Evolutionary conservation across 2,113 vertebrate species (phyloP).

Genomic region (Dasyprocta punctata): DNA sequence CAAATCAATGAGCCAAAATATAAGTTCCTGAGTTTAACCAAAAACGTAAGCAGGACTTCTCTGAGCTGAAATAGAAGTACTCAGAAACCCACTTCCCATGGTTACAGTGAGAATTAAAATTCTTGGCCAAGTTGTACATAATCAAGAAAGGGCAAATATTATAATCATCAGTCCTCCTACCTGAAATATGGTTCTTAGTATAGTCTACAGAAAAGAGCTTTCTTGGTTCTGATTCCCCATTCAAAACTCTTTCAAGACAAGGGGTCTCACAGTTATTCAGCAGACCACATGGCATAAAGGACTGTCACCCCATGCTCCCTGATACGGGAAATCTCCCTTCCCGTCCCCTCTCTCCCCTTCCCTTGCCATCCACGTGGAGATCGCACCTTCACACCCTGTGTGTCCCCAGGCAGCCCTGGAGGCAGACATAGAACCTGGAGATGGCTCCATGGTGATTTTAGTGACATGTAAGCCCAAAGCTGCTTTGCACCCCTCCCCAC

Average conservation of each 20-base stretch:
- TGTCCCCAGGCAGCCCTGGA: neutral
- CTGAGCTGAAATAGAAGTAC: neutral
- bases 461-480: rapidly evolving
- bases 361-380: neutral
- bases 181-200: neutral
- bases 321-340: neutral
- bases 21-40: neutral
- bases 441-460: no score
- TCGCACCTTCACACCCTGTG: no score
- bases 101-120: neutral
- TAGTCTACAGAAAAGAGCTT: neutral
- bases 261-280: neutral
- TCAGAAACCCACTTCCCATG: neutral
- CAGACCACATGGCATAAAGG: neutral
- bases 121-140: neutral
- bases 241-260: neutral
- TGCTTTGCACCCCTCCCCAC: neutral
- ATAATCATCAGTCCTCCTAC: neutral
- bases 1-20: neutral
- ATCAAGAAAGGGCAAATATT: neutral
- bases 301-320: neutral
- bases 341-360: neutral
- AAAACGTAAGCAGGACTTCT: neutral
- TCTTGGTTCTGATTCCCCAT: neutral
- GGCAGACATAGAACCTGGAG: neutral